phyloP scores from a whole-genome alignment of 2,888 invertebrate species.

The Drosophila neoperkinsi region DNA sequence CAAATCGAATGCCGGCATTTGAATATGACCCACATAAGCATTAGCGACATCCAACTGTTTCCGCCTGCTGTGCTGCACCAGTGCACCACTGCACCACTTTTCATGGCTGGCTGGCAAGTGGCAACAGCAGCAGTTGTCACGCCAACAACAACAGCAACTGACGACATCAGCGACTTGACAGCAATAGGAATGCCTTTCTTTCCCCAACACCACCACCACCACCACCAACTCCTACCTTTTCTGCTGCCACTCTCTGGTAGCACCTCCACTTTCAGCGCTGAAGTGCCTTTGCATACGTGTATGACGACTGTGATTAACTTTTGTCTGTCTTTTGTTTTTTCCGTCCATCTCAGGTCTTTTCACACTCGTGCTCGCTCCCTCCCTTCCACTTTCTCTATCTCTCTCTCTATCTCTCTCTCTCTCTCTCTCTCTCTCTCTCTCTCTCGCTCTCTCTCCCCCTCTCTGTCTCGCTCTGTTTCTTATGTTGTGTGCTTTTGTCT shows the following conservation, averaged over 20 bases:
- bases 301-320: slow-evolving; percentile 70
- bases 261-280: slow-evolving; percentile 21
- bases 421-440: background rate
- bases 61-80: slow-evolving; percentile 14
- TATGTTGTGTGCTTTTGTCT: slow-evolving; percentile 41
- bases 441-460: background rate
- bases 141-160: slow-evolving; percentile 49
- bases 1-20: slow-evolving; percentile 42
- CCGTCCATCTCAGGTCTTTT: slow-evolving; percentile 16
- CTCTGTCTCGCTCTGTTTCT: background rate
- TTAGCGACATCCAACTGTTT: slow-evolving; percentile 21
- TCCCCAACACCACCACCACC: background rate
- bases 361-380: background rate
- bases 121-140: slow-evolving; percentile 37
- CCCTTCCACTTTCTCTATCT: background rate
- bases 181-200: slow-evolving; percentile 17
- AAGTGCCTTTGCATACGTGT: slow-evolving; percentile 56
- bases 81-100: slow-evolving; percentile 23
- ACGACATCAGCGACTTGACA: slow-evolving; percentile 28
- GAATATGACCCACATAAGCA: slow-evolving; percentile 62
- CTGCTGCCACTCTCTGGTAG: background rate
- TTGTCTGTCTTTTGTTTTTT: slow-evolving; percentile 55
- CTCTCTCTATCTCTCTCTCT: background rate
- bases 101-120: slow-evolving; percentile 45
- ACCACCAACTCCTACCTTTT: background rate